Evolutionary conservation across 2,797 vertebrate genomes (phyloP), one percentile per base, ranked within the genome.

Genomic region (Hippocampus kuda): DNA sequence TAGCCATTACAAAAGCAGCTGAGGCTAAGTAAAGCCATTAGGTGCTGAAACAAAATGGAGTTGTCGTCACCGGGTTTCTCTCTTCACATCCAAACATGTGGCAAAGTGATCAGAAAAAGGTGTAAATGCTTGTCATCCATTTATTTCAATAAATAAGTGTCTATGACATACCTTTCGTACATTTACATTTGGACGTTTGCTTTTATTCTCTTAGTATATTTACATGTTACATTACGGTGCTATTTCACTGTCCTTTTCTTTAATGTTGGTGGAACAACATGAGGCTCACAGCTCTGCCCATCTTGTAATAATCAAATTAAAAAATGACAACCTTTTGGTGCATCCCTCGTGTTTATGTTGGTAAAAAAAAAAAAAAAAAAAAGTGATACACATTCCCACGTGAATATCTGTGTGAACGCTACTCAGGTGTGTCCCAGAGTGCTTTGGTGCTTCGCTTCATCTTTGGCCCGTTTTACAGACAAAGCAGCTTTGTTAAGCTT

Each of bases 401-500:
- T n/a, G 18, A 10, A 54, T 24, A 54, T 6, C 18, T 44, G 11
- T 26, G 63, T 66, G 22, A 78, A 65, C 70, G 76, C 75, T 78
- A 61, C 73, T 61, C 73, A 75, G 68, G 66, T 49, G 66, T 49
- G 65, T 75, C 70, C 68, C 60, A 49, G 70, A 75, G n/a, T 66
- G 27, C 63, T 66, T 65, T 72, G 73, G 79, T 80, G 77, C 77
- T 79, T 73, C 60, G 65, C 68, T 71, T 75, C 82, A 75, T 76
- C 73, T 76, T 68, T 65, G 65, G 69, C 68, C 38, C 63, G 70
- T 82, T 88, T 89, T 87, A 86, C 83, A 77, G 83, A 86, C 68
- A 61, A 80, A 71, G 68, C 70, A 72, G 80, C 83, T 90, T 92
- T 90, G 88, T 91, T 89, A 91, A 89, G 84, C 76, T 77, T 90